Percentiles rank a stretch among this genome's conserved stretches.
These are phyloP conservation scores for Phycodurus eques DNA, from an alignment of 2,113 vertebrate species.

Conservation along the genomic window DNA sequence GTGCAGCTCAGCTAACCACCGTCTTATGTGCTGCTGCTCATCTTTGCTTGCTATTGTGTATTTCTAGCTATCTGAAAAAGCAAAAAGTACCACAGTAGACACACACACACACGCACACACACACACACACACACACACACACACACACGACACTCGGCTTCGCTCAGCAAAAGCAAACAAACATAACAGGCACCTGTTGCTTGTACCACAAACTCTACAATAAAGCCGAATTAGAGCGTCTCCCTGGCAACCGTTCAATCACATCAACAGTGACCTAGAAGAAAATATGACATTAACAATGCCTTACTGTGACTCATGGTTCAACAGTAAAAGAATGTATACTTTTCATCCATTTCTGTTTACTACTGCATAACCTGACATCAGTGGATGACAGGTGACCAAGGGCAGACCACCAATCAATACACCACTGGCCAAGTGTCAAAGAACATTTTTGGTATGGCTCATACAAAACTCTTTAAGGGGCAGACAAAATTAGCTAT, in stretches of 20 bases:
- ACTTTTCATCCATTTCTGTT: not conserved
- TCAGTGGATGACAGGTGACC: no score
- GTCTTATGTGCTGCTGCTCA: slow-evolving; percentile 58
- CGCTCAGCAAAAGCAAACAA: slow-evolving; percentile 56
- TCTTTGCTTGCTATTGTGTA: slow-evolving; percentile 62
- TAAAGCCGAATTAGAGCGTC: slow-evolving; percentile 73
- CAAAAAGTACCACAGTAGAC: slow-evolving; percentile 47
- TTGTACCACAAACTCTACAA: slow-evolving; percentile 71
- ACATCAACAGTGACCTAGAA: slow-evolving; percentile 59
- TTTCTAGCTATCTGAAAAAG: slow-evolving; percentile 68
- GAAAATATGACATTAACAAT: slow-evolving; percentile 45
- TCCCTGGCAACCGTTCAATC: slow-evolving; percentile 69
- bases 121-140: slow-evolving; percentile 49
- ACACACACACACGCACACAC: slow-evolving; percentile 33
- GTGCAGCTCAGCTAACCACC: slow-evolving; percentile 52
- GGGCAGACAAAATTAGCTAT: not conserved
- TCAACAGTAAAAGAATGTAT: slow-evolving; percentile 29
- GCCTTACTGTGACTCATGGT: slow-evolving; percentile 20
- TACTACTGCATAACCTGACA: slow-evolving; percentile 4
- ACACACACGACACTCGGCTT: slow-evolving; percentile 42
- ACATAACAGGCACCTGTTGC: slow-evolving; percentile 78
- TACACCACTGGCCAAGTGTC: not conserved
- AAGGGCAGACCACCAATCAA: not conserved
- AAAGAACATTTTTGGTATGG: not conserved
- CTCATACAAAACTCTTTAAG: slow-evolving; percentile 10